phyloP scores from a whole-genome alignment of 2,113 vertebrate genomes.

The Heliornis fulica region DNA sequence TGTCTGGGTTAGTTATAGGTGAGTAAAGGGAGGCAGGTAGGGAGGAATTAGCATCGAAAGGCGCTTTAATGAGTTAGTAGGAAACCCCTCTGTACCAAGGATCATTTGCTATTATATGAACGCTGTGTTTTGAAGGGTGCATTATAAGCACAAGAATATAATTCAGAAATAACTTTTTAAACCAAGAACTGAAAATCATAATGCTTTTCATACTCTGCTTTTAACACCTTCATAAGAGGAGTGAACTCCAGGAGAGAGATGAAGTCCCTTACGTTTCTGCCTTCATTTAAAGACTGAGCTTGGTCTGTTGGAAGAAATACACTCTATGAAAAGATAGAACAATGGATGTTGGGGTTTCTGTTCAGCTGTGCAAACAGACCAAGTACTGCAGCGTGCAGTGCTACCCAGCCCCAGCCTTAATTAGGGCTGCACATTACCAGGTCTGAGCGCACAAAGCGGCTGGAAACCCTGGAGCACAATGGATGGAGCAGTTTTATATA shows the following conservation, averaged over 20 bases:
- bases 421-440: accelerated
- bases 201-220: background rate
- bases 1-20: background rate
- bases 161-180: background rate
- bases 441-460: background rate
- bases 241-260: background rate
- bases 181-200: background rate
- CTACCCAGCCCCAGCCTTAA: background rate
- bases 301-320: background rate
- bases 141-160: background rate
- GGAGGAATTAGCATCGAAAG: background rate
- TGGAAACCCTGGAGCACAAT: background rate
- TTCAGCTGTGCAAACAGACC: background rate
- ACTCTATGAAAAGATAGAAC: background rate
- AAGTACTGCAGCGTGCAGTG: background rate
- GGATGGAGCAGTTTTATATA: background rate
- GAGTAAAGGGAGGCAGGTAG: background rate
- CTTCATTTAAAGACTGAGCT: background rate
- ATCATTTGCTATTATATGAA: background rate
- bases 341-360: background rate
- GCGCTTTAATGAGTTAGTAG: background rate
- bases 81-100: background rate
- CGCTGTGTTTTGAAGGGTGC: background rate
- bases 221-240: background rate
- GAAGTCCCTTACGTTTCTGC: background rate